Conservation (phyloP, 2,888 invertebrate species). For the Labia minor region DNA sequence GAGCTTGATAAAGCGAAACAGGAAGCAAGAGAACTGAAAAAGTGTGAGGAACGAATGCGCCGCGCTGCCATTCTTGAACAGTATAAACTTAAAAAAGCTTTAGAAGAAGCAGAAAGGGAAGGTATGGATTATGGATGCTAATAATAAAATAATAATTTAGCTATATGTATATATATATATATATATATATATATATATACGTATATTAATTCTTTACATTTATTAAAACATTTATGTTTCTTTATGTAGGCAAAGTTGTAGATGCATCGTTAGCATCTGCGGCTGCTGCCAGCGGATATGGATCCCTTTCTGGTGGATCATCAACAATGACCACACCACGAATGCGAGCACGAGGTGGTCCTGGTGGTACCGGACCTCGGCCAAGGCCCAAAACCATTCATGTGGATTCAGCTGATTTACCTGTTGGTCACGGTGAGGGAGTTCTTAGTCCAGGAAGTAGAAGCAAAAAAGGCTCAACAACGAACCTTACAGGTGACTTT, state of each 20-base stretch:
- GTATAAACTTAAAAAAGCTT: conserved; percentile 85
- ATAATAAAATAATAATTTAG: too few species aligned
- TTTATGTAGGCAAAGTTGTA: not conserved
- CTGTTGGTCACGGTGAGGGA: conserved; percentile 46
- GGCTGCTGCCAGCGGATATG: not conserved
- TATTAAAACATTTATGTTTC: too few species aligned
- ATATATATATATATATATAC: too few species aligned
- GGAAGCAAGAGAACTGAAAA: conserved; percentile 54
- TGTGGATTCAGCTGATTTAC: conserved; percentile 50
- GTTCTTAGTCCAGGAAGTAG: conserved; percentile 55
- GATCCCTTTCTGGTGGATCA: conserved; percentile 29
- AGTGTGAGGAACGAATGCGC: conserved; percentile 76
- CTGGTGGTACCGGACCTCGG: conserved; percentile 38
- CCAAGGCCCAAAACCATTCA: conserved; percentile 85
- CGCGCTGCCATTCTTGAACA: conserved; percentile 82
- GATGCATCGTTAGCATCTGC: not conserved
- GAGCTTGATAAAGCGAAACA: conserved; percentile 66
- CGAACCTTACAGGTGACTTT: conserved; percentile 65
- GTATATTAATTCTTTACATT: too few species aligned
- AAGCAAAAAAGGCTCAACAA: conserved; percentile 69
- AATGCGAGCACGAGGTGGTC: conserved; percentile 51
- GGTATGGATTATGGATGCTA: too few species aligned
- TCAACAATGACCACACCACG: conserved; percentile 42
- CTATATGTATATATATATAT: too few species aligned
- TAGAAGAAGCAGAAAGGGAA: conserved; percentile 81